phyloP scores from a whole-genome alignment of 2,113 vertebrate species.

The Corvus cornix region DNA sequence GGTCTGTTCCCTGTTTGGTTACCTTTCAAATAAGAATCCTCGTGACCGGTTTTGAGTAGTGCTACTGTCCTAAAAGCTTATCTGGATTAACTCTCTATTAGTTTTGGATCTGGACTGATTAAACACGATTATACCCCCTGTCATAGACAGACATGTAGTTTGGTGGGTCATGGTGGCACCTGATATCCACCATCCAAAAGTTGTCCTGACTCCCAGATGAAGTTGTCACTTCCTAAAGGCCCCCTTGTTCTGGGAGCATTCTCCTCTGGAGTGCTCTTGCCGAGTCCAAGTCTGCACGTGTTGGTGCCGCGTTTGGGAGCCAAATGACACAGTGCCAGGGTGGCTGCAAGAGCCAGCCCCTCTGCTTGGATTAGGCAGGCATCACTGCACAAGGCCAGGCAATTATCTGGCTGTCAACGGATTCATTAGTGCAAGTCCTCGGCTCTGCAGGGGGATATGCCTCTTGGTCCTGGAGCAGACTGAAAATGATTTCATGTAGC shows the following conservation, averaged over 20 bases:
- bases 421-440: not conserved
- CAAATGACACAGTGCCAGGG: not conserved
- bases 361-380: conserved; percentile 1
- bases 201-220: not conserved
- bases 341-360: not conserved
- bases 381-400: not conserved
- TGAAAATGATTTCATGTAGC: not conserved
- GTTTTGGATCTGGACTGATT: not conserved
- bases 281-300: not conserved
- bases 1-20: not conserved
- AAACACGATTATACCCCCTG: not conserved
- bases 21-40: not conserved
- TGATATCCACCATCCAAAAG: not conserved
- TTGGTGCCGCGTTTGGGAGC: not conserved
- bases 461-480: not conserved
- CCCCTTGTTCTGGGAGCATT: not conserved
- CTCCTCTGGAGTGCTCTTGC: not conserved
- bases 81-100: not conserved
- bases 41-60: not conserved
- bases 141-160: not conserved
- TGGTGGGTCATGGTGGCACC: not conserved
- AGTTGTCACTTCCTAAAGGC: not conserved
- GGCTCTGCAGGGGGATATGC: fast-evolving
- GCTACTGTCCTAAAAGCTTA: conserved; percentile 8
- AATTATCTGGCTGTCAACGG: not conserved